Percentiles rank a stretch among this genome's conserved stretches.
These are phyloP conservation scores for Vesta saturnalis DNA, from an alignment of 2,888 invertebrate genomes.

Conservation along the genomic window DNA sequence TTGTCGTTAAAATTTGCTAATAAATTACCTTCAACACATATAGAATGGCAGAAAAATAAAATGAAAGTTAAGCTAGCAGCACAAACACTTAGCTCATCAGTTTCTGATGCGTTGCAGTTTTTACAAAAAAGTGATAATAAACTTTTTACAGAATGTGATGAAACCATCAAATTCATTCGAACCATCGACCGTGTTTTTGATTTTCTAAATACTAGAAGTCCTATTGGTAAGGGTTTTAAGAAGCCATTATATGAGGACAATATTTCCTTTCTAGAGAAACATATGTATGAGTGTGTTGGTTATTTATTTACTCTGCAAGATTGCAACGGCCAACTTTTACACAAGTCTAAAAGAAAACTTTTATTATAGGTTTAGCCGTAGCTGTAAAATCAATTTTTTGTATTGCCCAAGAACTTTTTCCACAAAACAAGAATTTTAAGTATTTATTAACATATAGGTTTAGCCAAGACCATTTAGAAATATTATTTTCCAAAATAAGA, in stretches of 20 bases:
- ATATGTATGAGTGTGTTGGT: not conserved
- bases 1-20: conserved; percentile 11
- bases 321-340: not conserved
- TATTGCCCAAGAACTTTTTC: not conserved
- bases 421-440: not conserved
- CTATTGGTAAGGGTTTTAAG: not conserved
- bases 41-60: not conserved
- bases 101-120: not conserved
- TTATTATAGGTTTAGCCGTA: not conserved
- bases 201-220: not conserved
- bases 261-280: not conserved
- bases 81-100: not conserved
- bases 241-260: not conserved
- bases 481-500: not conserved
- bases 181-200: not conserved
- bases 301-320: not conserved
- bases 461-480: not conserved
- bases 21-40: not conserved
- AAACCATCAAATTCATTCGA: not conserved
- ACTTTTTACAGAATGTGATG: not conserved
- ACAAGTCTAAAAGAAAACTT: not conserved
- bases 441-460: not conserved
- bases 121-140: not conserved
- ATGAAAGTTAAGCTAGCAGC: conserved; percentile 5
- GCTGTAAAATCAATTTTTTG: not conserved